Conservation (phyloP, 2,797 vertebrate genomes). For the Brotula barbata region DNA sequence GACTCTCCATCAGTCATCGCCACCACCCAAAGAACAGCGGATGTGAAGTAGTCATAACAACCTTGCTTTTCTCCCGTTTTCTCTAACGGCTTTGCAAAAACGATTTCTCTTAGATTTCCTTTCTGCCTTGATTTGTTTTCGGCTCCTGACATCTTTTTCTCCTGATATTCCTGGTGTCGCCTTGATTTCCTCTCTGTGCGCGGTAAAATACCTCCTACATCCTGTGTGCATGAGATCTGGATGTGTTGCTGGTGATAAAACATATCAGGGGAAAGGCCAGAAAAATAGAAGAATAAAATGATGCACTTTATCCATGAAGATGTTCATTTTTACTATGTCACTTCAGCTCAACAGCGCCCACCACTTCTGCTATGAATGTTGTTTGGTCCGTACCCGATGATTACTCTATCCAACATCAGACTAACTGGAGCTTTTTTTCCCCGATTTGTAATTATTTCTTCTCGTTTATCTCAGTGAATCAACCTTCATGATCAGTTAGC, state of each 20-base stretch:
- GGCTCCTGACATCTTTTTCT: conserved; percentile 29
- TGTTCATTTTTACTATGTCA: too few species aligned
- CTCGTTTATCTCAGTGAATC: conserved; percentile 44
- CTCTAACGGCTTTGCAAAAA: conserved; percentile 37
- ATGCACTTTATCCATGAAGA: background rate
- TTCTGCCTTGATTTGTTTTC: background rate
- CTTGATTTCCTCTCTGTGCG: conserved; percentile 16
- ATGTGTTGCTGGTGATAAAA: conserved; percentile 9
- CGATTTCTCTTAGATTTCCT: conserved; percentile 39
- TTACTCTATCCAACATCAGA: conserved; percentile 24
- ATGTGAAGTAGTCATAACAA: conserved; percentile 43
- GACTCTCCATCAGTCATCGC: conserved; percentile 70
- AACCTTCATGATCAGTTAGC: conserved; percentile 42
- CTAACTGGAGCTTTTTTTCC: conserved; percentile 10
- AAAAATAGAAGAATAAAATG: conserved; percentile 17
- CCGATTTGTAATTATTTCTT: conserved; percentile 24
- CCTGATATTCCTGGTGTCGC: conserved; percentile 6
- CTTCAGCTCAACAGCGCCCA: too few species aligned
- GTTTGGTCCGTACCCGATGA: conserved; percentile 10
- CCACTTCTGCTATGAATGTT: too few species aligned
- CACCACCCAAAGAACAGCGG: conserved; percentile 65
- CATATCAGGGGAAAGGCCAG: conserved; percentile 15
- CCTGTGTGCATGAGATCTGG: background rate
- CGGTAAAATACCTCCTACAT: conserved; percentile 5
- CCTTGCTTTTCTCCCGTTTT: conserved; percentile 31